Evolutionary conservation across 2,113 vertebrate species (phyloP).

Genomic region (Myocastor coypus): DNA sequence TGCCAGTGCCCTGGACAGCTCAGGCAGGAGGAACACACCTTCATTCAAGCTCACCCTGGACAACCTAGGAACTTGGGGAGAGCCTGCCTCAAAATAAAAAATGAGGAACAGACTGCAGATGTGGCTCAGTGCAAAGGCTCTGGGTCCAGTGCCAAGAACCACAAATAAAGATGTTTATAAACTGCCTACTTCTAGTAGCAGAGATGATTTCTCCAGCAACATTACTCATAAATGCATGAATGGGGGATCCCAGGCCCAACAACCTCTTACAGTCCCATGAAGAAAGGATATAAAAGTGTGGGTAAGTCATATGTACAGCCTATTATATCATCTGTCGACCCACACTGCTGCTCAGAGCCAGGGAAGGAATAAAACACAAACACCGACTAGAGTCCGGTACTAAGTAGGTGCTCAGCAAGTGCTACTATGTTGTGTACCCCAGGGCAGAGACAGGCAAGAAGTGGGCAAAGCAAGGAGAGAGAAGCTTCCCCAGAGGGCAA

Average conservation of each 20-base stretch:
- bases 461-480: neutral
- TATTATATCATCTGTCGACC: neutral
- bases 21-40: neutral
- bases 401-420: slow-evolving; percentile 36
- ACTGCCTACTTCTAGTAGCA: neutral
- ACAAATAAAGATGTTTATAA: neutral
- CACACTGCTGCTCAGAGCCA: neutral
- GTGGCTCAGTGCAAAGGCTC: neutral
- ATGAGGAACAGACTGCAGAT: neutral
- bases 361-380: neutral
- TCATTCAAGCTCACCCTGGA: neutral
- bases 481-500: neutral
- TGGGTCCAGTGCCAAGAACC: neutral
- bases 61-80: neutral
- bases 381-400: neutral
- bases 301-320: neutral
- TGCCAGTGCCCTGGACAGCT: neutral
- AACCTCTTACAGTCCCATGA: neutral
- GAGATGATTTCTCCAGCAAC: neutral
- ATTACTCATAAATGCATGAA: neutral
- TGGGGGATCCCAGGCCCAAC: neutral
- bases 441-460: neutral
- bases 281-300: neutral
- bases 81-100: neutral
- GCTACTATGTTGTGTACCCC: neutral